phyloP scores from a whole-genome alignment of 2,797 vertebrate species.

The Loris lydekkerianus region DNA sequence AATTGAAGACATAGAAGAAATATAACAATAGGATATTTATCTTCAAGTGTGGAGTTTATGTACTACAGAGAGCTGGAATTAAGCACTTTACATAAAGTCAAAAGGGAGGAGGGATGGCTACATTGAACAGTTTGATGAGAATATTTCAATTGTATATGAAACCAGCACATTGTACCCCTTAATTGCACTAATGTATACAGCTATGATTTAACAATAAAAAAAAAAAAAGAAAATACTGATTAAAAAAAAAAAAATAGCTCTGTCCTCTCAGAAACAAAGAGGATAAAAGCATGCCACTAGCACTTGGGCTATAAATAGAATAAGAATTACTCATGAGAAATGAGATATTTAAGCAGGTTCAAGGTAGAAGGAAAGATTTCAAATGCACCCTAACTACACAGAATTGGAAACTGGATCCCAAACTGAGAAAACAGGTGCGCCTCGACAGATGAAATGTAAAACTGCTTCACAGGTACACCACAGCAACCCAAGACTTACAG shows the following conservation, averaged over 20 bases:
- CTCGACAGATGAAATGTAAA: not conserved
- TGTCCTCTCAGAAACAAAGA: not conserved
- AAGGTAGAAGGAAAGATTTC: not conserved
- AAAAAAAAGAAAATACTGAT: too few species aligned
- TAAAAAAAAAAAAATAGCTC: not conserved
- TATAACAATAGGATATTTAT: not conserved
- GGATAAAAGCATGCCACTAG: not conserved
- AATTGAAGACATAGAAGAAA: conserved; percentile 26
- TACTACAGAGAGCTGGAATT: not conserved
- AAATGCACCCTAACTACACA: not conserved
- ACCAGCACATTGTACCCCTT: too few species aligned
- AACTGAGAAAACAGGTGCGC: not conserved
- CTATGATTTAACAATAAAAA: too few species aligned
- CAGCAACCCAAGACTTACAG: too few species aligned
- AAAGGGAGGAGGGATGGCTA: not conserved
- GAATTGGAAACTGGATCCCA: conserved; percentile 24
- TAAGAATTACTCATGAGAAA: not conserved
- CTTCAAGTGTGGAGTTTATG: not conserved
- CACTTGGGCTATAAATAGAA: not conserved
- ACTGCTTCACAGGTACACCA: not conserved
- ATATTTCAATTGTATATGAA: too few species aligned
- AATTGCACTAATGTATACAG: too few species aligned
- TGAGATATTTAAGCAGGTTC: not conserved
- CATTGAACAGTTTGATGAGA: too few species aligned
- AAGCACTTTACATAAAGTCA: conserved; percentile 25